Base-by-base conservation (phyloP, 2,888 invertebrate genomes). In the Dolichopus griseipennis region DNA sequence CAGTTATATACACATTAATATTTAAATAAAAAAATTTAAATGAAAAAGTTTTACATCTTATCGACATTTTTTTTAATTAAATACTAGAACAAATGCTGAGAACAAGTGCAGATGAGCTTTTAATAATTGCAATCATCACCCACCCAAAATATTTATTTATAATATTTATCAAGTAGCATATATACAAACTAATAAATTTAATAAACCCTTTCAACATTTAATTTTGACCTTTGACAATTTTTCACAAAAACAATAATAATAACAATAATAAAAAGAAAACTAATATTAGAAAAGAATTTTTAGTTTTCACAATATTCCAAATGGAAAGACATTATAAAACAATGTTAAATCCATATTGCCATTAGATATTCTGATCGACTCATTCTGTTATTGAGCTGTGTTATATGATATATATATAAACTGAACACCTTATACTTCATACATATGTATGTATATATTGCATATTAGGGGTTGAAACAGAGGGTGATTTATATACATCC, bases 401-500 rank as follows among this genome's bases (percentile, higher is more conserved):
- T 1, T 20, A 61, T 20, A 10, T 37, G 34, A 5, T 34, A n/a
- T n/a, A n/a, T n/a, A n/a, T 34, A 5, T 7, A 12, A 37, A 37
- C 12, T 37, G 61, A 61, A 61, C 21, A 61, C 20, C 20, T 20
- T 21, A 21, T 21, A 21, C 21, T 21, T 22, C 21, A 22, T 20
- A 61, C 2, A 37, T 10, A 37, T 10, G 8, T 10, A 37, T 37
- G 37, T 10, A 37, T 10, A 37, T 10, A 52, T 52, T 18, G 15
- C 15, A 18, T 52, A 12, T 12, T 52, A 52, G 52, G 15, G 52
- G 52, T 52, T 52, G 52, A 52, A 52, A 52, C 2, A 1, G 52
- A 52, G 52, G 52, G 52, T 52, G 52, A 52, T 52, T 52, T 52
- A 52, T 52, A 15, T 52, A 52, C 52, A 52, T 18, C 52, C 52